These are phyloP conservation scores for Perccottus glenii DNA, from an alignment of 2,113 vertebrate genomes.

Conservation along the genomic window DNA sequence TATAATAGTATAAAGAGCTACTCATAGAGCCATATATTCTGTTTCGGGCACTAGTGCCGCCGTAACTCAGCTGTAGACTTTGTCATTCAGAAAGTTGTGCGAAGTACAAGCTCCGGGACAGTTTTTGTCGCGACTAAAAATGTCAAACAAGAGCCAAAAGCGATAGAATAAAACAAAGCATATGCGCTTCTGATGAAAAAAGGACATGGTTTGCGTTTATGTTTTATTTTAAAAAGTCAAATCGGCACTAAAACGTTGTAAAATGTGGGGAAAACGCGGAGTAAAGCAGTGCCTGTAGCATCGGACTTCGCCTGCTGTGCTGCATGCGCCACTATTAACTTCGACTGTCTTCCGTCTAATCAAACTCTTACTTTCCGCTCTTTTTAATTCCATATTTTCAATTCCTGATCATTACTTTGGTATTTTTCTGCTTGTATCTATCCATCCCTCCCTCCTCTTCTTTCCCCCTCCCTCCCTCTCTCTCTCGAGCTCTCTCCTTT, in stretches of 20 bases:
- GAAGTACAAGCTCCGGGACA: constrained; percentile 21
- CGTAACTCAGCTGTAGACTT: constrained; percentile 19
- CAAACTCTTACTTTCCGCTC: constrained; percentile 82
- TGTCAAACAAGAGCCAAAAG: constrained; percentile 7
- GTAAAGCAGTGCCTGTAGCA: constrained; percentile 38
- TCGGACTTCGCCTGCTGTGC: constrained; percentile 38
- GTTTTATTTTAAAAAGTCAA: constrained; percentile 28
- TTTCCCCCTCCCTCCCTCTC: constrained; percentile 79
- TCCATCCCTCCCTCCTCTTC: constrained; percentile 83
- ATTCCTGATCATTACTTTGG: constrained; percentile 88
- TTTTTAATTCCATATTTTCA: constrained; percentile 85
- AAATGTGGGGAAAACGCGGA: constrained; percentile 51
- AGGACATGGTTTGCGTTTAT: background rate
- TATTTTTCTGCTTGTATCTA: constrained; percentile 84
- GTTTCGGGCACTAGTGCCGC: constrained; percentile 1
- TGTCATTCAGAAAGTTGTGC: constrained; percentile 54
- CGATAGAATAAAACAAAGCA: constrained; percentile 42
- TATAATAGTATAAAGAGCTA: background rate
- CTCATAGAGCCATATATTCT: background rate
- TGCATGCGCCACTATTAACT: constrained; percentile 64
- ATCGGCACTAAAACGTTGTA: constrained; percentile 18
- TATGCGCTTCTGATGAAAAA: constrained; percentile 4
- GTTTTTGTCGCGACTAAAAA: constrained; percentile 24
- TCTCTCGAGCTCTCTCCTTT: constrained; percentile 86
- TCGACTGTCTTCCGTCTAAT: constrained; percentile 76